A percentile compares a stretch with the other conserved stretches of the same genome.
Evolutionary conservation across 2,797 vertebrate genomes (phyloP).

Genomic region (Pteronotus mesoamericanus): DNA sequence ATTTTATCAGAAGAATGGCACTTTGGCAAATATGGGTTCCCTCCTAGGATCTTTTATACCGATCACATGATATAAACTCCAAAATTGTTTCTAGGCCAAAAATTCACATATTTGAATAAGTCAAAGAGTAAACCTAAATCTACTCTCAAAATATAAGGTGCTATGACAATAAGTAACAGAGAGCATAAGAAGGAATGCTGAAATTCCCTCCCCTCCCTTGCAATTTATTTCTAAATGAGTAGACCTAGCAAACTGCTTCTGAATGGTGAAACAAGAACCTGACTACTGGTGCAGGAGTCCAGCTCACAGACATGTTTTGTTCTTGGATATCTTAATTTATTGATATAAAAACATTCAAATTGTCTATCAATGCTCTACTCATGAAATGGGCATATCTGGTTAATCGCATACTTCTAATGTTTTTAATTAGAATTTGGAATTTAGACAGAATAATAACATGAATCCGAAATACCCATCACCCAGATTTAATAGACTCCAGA

Average conservation of each 20-base stretch:
- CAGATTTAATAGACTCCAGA: background rate
- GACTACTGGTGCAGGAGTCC: background rate
- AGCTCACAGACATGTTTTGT: background rate
- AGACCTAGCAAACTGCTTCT: background rate
- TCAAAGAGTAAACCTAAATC: background rate
- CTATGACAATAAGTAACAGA: background rate
- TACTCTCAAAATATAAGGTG: constrained; percentile 29
- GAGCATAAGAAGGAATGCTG: background rate
- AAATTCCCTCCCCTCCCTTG: background rate
- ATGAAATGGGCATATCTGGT: background rate
- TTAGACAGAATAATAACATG: background rate
- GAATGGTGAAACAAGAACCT: background rate
- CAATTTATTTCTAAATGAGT: background rate
- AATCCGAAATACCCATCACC: background rate
- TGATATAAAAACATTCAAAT: constrained; percentile 11
- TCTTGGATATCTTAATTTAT: background rate
- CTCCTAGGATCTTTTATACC: background rate
- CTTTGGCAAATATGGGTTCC: background rate
- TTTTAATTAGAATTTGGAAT: background rate
- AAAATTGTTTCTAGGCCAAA: background rate
- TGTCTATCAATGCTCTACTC: background rate
- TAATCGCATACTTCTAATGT: background rate
- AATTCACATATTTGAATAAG: constrained; percentile 4
- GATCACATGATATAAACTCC: background rate
- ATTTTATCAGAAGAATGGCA: background rate